Percentiles rank a stretch among this genome's conserved stretches.
phyloP scores from a whole-genome alignment of 2,888 invertebrate species.

The Agelastica alni region DNA sequence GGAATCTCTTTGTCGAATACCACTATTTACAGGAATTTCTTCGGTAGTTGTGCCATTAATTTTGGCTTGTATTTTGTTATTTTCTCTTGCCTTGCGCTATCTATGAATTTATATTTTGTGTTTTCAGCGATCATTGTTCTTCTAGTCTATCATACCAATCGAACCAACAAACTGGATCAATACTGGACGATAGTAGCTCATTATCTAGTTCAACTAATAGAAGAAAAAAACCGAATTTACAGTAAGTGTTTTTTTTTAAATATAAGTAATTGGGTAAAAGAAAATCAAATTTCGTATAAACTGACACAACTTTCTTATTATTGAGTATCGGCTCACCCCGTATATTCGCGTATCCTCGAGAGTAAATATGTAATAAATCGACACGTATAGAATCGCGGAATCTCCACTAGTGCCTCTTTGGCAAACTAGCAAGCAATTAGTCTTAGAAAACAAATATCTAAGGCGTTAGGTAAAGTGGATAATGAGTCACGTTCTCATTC shows the following conservation, averaged over 20 bases:
- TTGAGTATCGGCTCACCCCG: too few species aligned
- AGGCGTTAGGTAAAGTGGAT: too few species aligned
- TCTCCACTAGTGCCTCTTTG: slow-evolving; percentile 25
- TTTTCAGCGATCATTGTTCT: slow-evolving; percentile 50
- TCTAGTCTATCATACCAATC: slow-evolving; percentile 44
- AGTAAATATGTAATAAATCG: too few species aligned
- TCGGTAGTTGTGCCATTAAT: too few species aligned
- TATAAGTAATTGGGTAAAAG: neutral
- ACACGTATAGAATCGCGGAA: slow-evolving; percentile 19
- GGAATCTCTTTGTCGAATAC: too few species aligned
- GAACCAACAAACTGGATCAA: slow-evolving; percentile 40
- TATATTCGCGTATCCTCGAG: too few species aligned
- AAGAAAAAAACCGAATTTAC: slow-evolving; percentile 59
- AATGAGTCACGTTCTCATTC: slow-evolving; percentile 17
- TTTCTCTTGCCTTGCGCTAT: too few species aligned
- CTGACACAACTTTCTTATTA: too few species aligned
- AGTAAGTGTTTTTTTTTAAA: slow-evolving; percentile 55
- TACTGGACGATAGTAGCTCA: slow-evolving; percentile 50
- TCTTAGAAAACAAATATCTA: slow-evolving; percentile 18
- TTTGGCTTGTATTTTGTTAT: too few species aligned
- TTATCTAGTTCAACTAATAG: slow-evolving; percentile 42
- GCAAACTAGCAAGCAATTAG: slow-evolving; percentile 19
- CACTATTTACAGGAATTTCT: too few species aligned
- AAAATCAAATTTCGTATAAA: too few species aligned
- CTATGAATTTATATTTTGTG: too few species aligned